Evolutionary conservation across 2,888 invertebrate genomes (phyloP).

Genomic region (Caenorhabditis sp.): DNA sequence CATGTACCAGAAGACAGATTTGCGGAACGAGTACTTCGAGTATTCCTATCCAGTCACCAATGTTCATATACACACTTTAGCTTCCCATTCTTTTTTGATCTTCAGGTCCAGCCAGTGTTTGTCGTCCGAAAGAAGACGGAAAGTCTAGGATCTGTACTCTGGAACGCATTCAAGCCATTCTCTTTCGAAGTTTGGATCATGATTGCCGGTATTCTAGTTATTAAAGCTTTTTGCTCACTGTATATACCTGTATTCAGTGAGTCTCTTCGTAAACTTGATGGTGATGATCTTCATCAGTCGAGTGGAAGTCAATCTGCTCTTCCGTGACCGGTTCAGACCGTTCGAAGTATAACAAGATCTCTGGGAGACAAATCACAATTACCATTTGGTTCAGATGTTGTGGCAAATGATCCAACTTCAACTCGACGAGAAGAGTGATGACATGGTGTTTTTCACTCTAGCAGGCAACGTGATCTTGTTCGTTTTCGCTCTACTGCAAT

Average conservation of each 20-base stretch:
- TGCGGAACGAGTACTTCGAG: conserved; percentile 68
- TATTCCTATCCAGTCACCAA: conserved; percentile 74
- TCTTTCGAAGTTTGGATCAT: conserved; percentile 69
- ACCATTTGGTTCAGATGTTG: conserved; percentile 61
- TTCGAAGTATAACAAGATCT: conserved; percentile 70
- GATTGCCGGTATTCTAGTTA: no score
- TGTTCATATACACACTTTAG: conserved; percentile 30
- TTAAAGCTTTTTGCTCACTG: neutral
- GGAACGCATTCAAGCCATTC: conserved; percentile 78
- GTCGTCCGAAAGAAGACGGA: conserved; percentile 55
- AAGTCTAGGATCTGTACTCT: conserved; percentile 67
- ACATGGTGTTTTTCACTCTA: conserved; percentile 65
- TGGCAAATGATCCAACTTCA: conserved; percentile 76
- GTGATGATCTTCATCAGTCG: conserved; percentile 64
- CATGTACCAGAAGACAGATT: conserved; percentile 73
- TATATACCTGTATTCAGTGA: conserved; percentile 30
- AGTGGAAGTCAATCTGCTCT: conserved; percentile 67
- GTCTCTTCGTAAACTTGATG: conserved; percentile 52
- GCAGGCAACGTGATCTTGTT: conserved; percentile 68
- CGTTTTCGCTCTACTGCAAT: conserved; percentile 69
- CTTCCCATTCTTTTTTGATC: neutral
- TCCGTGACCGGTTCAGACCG: conserved; percentile 66
- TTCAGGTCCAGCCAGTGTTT: conserved; percentile 71
- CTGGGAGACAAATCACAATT: no score
- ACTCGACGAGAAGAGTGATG: conserved; percentile 73